These are phyloP conservation scores for Melanotaenia boesemani DNA, from an alignment of 2,797 vertebrate genomes.

Conservation along the genomic window DNA sequence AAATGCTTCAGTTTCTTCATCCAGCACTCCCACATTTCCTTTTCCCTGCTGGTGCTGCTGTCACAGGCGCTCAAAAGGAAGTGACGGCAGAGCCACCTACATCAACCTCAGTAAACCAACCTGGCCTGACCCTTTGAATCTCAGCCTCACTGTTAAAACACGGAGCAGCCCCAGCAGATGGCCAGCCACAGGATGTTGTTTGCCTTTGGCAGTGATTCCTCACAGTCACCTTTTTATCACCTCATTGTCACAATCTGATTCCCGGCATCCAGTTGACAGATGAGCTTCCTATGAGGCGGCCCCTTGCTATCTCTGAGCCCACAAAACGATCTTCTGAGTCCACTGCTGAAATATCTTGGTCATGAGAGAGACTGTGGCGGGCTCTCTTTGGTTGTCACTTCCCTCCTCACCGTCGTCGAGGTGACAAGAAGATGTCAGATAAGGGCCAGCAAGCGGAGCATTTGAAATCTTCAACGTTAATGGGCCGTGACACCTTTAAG, in stretches of 20 bases:
- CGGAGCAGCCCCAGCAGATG: slow-evolving; percentile 58
- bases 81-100: slow-evolving; percentile 33
- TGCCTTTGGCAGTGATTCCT: slow-evolving; percentile 54
- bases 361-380: slow-evolving; percentile 8
- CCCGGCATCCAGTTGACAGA: slow-evolving; percentile 52
- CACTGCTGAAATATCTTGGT: slow-evolving; percentile 27
- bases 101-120: slow-evolving; percentile 27
- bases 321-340: slow-evolving; percentile 33
- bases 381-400: slow-evolving; percentile 47
- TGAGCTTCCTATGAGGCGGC: slow-evolving; percentile 50
- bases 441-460: slow-evolving; percentile 48
- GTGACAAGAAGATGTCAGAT: slow-evolving; percentile 64
- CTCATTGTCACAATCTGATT: slow-evolving; percentile 69
- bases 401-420: slow-evolving; percentile 27
- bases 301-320: slow-evolving; percentile 39
- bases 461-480: slow-evolving; percentile 49
- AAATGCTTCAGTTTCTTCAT: not conserved
- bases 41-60: not conserved
- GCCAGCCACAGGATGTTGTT: slow-evolving; percentile 50
- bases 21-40: not conserved
- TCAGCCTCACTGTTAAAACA: slow-evolving; percentile 28
- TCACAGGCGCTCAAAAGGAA: slow-evolving; percentile 27
- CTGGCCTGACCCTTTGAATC: slow-evolving; percentile 42
- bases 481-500: slow-evolving; percentile 53
- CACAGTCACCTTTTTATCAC: slow-evolving; percentile 73